Conservation (phyloP, 2,797 vertebrate genomes). For the Aeoliscus strigatus region DNA sequence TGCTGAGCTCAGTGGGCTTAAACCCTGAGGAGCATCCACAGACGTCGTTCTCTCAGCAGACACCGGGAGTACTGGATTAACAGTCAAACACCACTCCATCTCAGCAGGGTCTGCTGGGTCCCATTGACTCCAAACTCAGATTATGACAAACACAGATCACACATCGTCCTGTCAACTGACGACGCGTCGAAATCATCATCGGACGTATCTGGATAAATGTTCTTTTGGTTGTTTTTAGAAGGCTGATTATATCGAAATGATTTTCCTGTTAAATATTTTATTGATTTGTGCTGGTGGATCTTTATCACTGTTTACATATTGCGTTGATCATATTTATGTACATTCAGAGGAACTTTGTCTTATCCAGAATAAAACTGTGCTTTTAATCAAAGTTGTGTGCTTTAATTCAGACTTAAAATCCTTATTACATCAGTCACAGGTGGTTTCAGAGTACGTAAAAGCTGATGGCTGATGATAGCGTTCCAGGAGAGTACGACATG, state of each 20-base stretch:
- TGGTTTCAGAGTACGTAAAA: no score
- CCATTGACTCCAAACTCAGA: conserved; percentile 11
- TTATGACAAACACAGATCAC: conserved; percentile 15
- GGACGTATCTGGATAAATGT: conserved; percentile 52
- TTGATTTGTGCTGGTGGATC: conserved; percentile 34
- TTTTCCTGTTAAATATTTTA: conserved; percentile 32
- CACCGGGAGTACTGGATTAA: conserved; percentile 20
- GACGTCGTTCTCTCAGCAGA: conserved; percentile 19
- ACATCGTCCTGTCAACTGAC: conserved; percentile 22
- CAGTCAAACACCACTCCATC: conserved; percentile 23
- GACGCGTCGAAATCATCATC: conserved; percentile 37
- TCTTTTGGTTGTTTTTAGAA: conserved; percentile 13
- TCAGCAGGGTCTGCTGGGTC: conserved; percentile 5
- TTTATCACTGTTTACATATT: conserved; percentile 37
- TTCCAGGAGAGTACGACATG: no score
- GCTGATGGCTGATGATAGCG: no score
- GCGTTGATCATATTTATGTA: conserved; percentile 53
- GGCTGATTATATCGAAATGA: conserved; percentile 25
- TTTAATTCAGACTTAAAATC: conserved; percentile 1
- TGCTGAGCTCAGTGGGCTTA: conserved; percentile 22
- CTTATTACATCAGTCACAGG: no score
- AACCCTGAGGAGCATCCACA: conserved; percentile 18
- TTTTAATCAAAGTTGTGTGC: conserved; percentile 27
- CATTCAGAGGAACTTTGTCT: conserved; percentile 36
- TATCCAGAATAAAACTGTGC: conserved; percentile 54